Conservation (phyloP, 92 coral and sea anemone species). For the Muricea muricata region DNA sequence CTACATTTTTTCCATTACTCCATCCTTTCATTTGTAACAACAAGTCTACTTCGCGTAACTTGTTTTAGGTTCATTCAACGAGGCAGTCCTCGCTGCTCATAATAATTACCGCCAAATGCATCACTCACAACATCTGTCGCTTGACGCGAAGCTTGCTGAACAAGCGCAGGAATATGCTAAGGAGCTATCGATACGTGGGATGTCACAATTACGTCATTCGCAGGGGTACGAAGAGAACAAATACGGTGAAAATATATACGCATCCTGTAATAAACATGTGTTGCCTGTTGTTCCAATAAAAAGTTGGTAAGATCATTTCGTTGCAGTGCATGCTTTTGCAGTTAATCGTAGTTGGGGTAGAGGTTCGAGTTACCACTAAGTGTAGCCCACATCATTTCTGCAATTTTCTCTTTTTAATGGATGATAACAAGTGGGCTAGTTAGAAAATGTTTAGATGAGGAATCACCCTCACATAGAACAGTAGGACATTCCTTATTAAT, state of each 20-base stretch:
- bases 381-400: too few species aligned
- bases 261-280: conserved; percentile 21
- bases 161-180: conserved; percentile 45
- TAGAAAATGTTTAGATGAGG: too few species aligned
- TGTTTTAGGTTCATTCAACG: conserved; percentile 13
- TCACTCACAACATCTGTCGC: conserved; percentile 24
- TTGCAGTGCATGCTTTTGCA: too few species aligned
- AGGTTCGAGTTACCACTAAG: too few species aligned
- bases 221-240: conserved; percentile 14
- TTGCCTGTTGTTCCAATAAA: conserved; percentile 37
- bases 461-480: too few species aligned
- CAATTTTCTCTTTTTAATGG: too few species aligned
- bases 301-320: conserved; percentile 7
- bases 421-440: too few species aligned
- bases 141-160: not conserved
- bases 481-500: too few species aligned
- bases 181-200: conserved; percentile 32
- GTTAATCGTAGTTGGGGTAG: too few species aligned
- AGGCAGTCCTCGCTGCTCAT: conserved; percentile 28
- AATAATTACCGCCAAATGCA: conserved; percentile 47
- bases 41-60: not conserved
- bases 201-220: conserved; percentile 25
- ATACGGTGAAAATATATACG: conserved; percentile 45
- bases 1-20: too few species aligned
- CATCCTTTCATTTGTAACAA: too few species aligned